Conservation (phyloP, 2,113 vertebrate genomes). For the Charadrius vociferus region DNA sequence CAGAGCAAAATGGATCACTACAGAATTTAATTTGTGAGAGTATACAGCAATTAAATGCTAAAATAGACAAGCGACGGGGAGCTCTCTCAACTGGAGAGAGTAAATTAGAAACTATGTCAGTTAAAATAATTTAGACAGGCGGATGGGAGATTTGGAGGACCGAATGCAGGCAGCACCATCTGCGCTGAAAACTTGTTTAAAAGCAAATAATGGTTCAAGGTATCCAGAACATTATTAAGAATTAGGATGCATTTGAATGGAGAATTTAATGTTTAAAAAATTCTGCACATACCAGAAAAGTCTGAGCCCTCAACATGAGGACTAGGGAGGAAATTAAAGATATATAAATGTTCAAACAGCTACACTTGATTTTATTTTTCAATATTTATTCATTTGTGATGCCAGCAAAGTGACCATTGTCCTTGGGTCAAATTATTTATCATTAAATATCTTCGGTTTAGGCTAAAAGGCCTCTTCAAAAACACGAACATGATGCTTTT, state of each 20-base stretch:
- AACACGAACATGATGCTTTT: not conserved
- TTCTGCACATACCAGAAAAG: not conserved
- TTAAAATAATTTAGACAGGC: conserved; percentile 79
- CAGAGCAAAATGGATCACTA: conserved; percentile 78
- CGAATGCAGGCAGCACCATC: conserved; percentile 50
- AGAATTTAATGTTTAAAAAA: conserved; percentile 56
- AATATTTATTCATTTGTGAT: not conserved
- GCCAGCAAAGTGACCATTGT: not conserved
- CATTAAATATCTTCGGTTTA: not conserved
- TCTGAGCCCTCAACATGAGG: not conserved
- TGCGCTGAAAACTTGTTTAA: conserved; percentile 58
- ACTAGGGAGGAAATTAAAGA: not conserved
- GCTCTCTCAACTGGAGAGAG: conserved; percentile 79
- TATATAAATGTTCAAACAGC: not conserved
- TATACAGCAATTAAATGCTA: conserved; percentile 82
- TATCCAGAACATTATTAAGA: conserved; percentile 57
- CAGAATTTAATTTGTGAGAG: conserved; percentile 81
- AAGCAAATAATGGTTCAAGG: conserved; percentile 49
- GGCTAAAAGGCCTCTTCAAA: not conserved
- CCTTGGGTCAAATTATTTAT: not conserved
- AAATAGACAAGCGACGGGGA: conserved; percentile 78
- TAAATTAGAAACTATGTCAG: conserved; percentile 81
- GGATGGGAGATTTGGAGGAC: conserved; percentile 67
- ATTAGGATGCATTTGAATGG: conserved; percentile 45
- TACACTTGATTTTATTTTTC: not conserved